Evolutionary conservation across 2,888 invertebrate species (phyloP), one percentile per base, ranked within the genome.

Genomic region (Drosophila buzzatii): DNA sequence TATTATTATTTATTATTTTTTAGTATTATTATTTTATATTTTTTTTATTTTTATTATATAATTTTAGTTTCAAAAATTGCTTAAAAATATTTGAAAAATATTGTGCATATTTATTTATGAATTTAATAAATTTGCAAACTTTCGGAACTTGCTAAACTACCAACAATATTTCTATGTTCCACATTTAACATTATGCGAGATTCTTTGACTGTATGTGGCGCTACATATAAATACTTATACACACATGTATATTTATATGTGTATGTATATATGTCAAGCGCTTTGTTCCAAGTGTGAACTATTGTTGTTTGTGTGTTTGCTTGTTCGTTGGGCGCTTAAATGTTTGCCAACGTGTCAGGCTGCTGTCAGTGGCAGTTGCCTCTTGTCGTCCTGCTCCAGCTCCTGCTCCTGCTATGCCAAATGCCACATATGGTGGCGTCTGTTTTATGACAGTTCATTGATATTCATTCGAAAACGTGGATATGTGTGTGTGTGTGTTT

Each of bases 281-380:
- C 60, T 62, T 68, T 74, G 74, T 73, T 56, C 42, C 65, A 73
- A 78, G 79, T 80, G 74, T 74, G 74, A 72, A 75, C 79, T 72
- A 64, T 62, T 73, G 77, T 68, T 59, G 56, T 56, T 55, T 44
- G 66, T 62, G 68, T 75, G 68, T 60, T 56, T 57, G 76, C 64
- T 68, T 75, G 68, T 63, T 56, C 69, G 66, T 37, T 63, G 79
- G 70, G 70, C 68, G 76, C 70, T 79, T 73, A 68, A 83, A 81
- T 89, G 87, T 90, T 86, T 90, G 90, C 73, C 76, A 75, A 90
- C 86, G 86, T 90, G 86, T 90, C 86, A 86, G 74, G 61, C 67
- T 55, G 65, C 84, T 86, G 82, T 85, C 82, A 88, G 47, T 44
- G 67, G 57, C 82, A 88, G 88, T 68, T 45, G 71, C 61, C 64